A percentile compares a stretch with the other conserved stretches of the same genome.
phyloP scores from a whole-genome alignment of 2,113 vertebrate genomes.

The Cyanocitta stelleri region DNA sequence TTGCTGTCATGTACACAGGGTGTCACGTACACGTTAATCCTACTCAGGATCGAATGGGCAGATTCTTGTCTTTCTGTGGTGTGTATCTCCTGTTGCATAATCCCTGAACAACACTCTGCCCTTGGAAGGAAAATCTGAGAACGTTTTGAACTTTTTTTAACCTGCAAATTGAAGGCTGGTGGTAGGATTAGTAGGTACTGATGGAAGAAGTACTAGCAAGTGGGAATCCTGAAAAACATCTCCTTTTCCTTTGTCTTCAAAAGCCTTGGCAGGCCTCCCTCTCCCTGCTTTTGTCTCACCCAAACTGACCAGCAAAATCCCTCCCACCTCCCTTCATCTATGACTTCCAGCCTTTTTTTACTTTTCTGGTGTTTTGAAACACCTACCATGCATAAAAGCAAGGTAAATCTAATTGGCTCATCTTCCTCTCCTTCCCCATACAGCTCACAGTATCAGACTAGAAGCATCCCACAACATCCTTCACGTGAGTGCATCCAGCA shows the following conservation, averaged over 20 bases:
- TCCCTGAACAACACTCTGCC: neutral
- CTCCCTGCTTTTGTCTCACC: neutral
- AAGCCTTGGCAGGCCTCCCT: neutral
- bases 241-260: neutral
- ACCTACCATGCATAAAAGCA: neutral
- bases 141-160: neutral
- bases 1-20: neutral
- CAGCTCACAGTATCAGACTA: neutral
- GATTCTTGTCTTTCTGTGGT: neutral
- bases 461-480: neutral
- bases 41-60: neutral
- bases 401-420: neutral
- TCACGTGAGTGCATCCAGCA: neutral
- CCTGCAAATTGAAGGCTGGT: neutral
- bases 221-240: neutral
- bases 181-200: neutral
- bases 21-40: neutral
- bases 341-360: neutral
- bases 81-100: neutral
- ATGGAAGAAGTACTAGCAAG: neutral
- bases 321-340: neutral
- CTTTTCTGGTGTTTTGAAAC: neutral
- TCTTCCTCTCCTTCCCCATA: neutral
- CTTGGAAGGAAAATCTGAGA: neutral
- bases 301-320: neutral